Evolutionary conservation across 2,113 vertebrate genomes (phyloP).

Genomic region (Pongo abelii): DNA sequence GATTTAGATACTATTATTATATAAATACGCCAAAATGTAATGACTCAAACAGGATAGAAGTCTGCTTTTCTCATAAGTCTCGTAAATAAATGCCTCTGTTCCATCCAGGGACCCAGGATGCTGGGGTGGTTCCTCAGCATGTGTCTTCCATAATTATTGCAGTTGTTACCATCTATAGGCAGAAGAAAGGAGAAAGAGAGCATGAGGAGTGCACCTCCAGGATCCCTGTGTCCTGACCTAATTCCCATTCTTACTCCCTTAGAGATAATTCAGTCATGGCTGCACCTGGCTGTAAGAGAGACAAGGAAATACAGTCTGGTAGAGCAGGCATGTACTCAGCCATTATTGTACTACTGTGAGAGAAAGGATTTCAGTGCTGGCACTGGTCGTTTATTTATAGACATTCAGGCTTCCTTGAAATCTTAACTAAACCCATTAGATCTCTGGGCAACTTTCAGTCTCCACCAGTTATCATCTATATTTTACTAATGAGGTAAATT

Average conservation of each 20-base stretch:
- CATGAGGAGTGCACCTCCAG: background rate
- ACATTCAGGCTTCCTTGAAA: background rate
- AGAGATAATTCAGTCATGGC: background rate
- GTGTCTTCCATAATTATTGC: background rate
- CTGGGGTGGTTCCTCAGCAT: background rate
- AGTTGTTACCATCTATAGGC: background rate
- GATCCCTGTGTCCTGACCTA: background rate
- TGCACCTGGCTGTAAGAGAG: background rate
- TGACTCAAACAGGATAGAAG: background rate
- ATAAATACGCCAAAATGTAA: background rate
- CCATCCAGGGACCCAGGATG: background rate
- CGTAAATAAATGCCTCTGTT: background rate
- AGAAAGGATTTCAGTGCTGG: background rate
- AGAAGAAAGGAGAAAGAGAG: background rate
- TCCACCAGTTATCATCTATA: background rate
- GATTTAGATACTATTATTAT: background rate
- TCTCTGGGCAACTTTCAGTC: background rate
- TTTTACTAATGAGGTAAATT: background rate
- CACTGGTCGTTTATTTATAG: background rate
- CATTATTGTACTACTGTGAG: background rate
- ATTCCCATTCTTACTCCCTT: background rate
- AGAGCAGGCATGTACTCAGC: background rate
- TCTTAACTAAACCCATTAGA: background rate
- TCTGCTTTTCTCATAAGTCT: background rate
- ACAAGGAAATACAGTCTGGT: background rate